Evolutionary conservation across 2,113 vertebrate genomes (phyloP), one percentile per base, ranked within the genome.

Genomic region (Hipposideros armiger): DNA sequence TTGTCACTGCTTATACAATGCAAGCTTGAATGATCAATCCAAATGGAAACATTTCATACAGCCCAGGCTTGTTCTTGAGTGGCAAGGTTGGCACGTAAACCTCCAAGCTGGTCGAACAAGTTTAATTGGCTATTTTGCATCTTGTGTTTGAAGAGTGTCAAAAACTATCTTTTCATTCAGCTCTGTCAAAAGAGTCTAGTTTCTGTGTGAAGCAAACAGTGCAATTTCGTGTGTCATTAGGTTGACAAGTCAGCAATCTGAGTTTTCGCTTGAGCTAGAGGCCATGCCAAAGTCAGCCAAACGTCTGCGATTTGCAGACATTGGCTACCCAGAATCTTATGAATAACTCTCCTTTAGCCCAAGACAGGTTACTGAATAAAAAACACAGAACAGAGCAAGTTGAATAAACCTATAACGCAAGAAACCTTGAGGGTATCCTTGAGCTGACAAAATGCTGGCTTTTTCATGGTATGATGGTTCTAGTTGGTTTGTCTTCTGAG

Each of bases 121-220:
- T 89, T 96, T 88, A 91, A 86, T 40, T 70, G 69, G 47, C 5
- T 84, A 24, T 17, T 93, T 93, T 87, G 11, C 40, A 93, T 90
- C 80, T 81, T 90, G 72, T 50, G n/a, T 80, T 92, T 74, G 42
- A 93, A 83, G 36, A 88, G 2, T 84, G 54, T 97, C 90, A 96
- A 70, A 93, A 54, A n/a, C 58, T 73, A 36, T 69, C 54, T 86
- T 95, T 94, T 54, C 70, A 84, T 52, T 95, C 50, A 19, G 28
- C 87, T 96, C 56, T 89, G 74, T 96, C 84, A 95, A 93, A 95
- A 77, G 11, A 87, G n/a, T 87, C 54, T 76, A 87, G 90, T 98
- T 87, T 90, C 60, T 36, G 30, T 58, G 66, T 47, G 66, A 69
- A 60, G 20, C 9, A 70, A 95, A 85, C 9, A 84, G 72, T 72